phyloP scores from a whole-genome alignment of 2,888 invertebrate species.

The Alloscopus bannaensis region DNA sequence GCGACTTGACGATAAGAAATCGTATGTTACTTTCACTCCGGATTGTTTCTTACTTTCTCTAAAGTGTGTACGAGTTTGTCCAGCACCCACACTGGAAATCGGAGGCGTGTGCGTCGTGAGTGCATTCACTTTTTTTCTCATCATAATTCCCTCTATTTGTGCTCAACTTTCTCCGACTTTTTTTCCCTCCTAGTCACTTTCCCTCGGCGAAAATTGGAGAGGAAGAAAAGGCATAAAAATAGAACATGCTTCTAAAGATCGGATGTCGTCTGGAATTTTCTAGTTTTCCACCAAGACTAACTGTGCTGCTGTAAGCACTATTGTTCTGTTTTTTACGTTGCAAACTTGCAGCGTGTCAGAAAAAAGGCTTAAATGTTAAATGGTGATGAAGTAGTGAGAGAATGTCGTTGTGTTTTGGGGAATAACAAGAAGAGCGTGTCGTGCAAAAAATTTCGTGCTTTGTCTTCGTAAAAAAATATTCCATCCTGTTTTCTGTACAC shows the following conservation, averaged over 20 bases:
- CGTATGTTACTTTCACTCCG: not conserved
- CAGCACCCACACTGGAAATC: not conserved
- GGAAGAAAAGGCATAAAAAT: not conserved
- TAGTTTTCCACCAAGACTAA: too few species aligned
- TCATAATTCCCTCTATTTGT: not conserved
- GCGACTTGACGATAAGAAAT: not conserved
- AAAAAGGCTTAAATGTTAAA: conserved; percentile 11
- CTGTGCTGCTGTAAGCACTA: conserved; percentile 29
- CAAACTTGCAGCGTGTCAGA: not conserved
- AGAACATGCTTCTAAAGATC: conserved; percentile 28
- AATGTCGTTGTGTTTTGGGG: too few species aligned
- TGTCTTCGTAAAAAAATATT: too few species aligned
- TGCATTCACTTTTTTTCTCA: not conserved
- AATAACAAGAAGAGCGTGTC: conserved; percentile 15
- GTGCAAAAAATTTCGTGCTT: not conserved
- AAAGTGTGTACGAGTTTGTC: not conserved
- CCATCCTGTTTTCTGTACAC: too few species aligned
- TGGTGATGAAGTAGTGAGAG: conserved; percentile 8
- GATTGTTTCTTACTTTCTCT: not conserved
- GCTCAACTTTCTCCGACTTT: not conserved
- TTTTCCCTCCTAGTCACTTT: conserved; percentile 8
- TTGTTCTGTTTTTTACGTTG: conserved; percentile 11
- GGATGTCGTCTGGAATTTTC: conserved; percentile 45
- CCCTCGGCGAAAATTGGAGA: not conserved
- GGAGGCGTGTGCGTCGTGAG: too few species aligned